Evolutionary conservation across 2,113 vertebrate species (phyloP), one percentile per base, ranked within the genome.

Genomic region (Hippoglossus stenolepis): DNA sequence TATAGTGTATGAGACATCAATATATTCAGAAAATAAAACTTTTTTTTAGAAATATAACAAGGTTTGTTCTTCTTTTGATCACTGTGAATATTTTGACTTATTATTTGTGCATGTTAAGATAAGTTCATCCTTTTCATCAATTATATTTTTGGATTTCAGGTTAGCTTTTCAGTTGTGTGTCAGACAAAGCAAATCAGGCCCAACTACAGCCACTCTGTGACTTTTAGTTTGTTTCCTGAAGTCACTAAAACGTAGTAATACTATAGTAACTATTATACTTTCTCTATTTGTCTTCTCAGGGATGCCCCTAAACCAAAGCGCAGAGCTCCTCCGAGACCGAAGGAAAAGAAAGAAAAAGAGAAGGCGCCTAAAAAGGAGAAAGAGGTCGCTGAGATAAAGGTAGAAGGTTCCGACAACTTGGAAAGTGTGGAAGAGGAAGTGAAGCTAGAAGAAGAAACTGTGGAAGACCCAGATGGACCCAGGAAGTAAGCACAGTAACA

Each of bases 381-480:
- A 66, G 96, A 97, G 35, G 71, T 78, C 1, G 65, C 87, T 1
- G 93, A 94, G 43, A 94, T 95, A 66, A 95, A 94, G 84, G 88
- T 85, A 2, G 94, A 94, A 80, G 91, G 89, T 59, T 87, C 51
- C 1, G 93, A 91, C 65, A 88, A 78, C 5, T 0, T 85, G 54
- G 92, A 93, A 62, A 76, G 60, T 47, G 92, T 84, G 80, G 93
- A 95, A 31, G 95, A 97, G 70, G 95, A 98, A 77, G 96, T 96
- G 59, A 97, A 98, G 93, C 93, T 95, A 84, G 96, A 97, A 84
- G 96, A 93, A 56, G 96, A 98, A 85, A 89, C 93, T 70, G 94
- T 81, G 67, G 97, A 97, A 58, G 96, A 95, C 64, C 94, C 96
- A 0, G 96, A 98, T n/a, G 95, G 95, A 17, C 98, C 98, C 28